Evolutionary conservation across 1,140 invertebrate genomes (phyloP).

Genomic region (Diuraphis noxia): DNA sequence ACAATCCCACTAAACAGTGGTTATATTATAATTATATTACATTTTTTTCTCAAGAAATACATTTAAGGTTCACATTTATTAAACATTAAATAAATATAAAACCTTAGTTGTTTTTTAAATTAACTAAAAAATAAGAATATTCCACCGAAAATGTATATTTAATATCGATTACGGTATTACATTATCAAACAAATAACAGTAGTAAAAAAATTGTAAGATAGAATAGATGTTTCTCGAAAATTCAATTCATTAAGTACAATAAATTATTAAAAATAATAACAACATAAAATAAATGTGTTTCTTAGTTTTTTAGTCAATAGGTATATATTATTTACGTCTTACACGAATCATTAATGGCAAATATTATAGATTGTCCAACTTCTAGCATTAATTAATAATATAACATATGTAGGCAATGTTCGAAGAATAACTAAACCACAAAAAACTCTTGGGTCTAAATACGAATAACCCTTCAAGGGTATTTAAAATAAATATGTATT

Average conservation of each 20-base stretch:
- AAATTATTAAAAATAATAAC: not conserved
- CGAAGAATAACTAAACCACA: not conserved
- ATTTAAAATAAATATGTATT: not conserved
- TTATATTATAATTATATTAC: not conserved
- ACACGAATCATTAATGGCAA: not conserved
- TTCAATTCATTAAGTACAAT: not conserved
- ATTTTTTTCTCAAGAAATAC: not conserved
- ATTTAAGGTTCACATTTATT: not conserved
- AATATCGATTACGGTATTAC: not conserved
- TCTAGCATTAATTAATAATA: not conserved
- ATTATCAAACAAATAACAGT: not conserved
- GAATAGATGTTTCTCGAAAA: not conserved
- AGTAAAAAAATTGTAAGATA: not conserved
- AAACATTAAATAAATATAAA: not conserved
- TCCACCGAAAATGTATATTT: not conserved
- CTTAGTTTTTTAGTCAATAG: not conserved
- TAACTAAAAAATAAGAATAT: not conserved
- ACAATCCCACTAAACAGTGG: not conserved
- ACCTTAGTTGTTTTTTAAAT: not conserved
- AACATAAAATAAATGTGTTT: not conserved
- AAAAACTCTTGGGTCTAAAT: not conserved
- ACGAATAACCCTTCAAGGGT: not conserved
- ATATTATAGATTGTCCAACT: not conserved
- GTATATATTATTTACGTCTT: not conserved
- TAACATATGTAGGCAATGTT: not conserved